Conservation (phyloP, 2,113 vertebrate species). For the Cephalophus harveyi region DNA sequence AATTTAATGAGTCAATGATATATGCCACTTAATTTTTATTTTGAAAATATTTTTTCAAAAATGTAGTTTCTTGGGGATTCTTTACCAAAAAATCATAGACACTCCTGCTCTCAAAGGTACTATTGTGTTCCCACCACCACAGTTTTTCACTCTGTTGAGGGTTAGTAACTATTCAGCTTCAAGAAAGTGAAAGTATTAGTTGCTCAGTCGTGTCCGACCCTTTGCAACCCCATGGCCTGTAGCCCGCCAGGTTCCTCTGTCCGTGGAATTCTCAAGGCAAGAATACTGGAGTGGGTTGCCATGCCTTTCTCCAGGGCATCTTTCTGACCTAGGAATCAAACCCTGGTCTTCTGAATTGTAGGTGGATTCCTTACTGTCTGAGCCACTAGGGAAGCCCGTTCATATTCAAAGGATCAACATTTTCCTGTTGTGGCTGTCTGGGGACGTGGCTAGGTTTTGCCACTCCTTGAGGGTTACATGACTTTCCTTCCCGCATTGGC, state of each 20-base stretch:
- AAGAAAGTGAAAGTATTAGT: neutral
- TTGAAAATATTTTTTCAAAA: neutral
- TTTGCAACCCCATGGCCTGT: neutral
- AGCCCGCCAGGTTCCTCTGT: neutral
- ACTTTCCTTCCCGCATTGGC: neutral
- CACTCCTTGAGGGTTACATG: neutral
- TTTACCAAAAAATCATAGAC: neutral
- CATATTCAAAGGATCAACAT: neutral
- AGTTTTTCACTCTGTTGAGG: neutral
- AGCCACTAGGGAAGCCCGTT: neutral
- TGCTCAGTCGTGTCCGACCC: rapidly evolving
- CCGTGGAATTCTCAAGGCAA: neutral
- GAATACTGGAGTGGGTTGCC: neutral
- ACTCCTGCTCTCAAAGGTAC: neutral
- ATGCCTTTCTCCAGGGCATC: neutral
- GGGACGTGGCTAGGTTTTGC: neutral
- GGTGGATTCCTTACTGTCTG: neutral
- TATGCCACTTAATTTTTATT: neutral
- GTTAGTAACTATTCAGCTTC: neutral
- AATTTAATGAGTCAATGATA: neutral
- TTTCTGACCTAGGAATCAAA: neutral
- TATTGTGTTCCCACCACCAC: neutral
- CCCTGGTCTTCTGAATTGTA: neutral
- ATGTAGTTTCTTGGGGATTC: neutral
- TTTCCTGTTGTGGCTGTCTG: neutral